Base-by-base conservation (phyloP, 1,140 invertebrate genomes). In the Metaphire vulgaris region DNA sequence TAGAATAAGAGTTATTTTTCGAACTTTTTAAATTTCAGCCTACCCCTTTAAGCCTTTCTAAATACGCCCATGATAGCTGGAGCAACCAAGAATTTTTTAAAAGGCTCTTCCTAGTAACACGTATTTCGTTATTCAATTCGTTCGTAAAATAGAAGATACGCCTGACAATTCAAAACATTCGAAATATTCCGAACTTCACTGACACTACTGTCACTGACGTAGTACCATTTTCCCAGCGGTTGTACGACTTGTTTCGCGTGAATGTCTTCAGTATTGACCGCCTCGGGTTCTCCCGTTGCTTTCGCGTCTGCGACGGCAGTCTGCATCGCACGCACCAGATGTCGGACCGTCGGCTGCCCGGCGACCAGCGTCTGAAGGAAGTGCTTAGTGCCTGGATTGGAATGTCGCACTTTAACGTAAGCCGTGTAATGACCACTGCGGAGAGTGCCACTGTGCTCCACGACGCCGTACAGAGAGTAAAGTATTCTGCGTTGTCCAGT, bases 81-180 rank as follows among this genome's bases (percentile, higher is more conserved):
- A n/a, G 41, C 21, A 56, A 56, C 41, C 21, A 21, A 56, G 21
- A 21, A 56, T 21, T 6, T 56, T 56, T 56, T 21, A 56, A 56
- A 56, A 21, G 21, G n/a, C n/a, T n/a, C n/a, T n/a, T 56, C 41
- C 41, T 56, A 56, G 41, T 21, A 21, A 12, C 41, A n/a, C n/a
- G n/a, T n/a, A n/a, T n/a, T 21, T 12, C 12, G n/a, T 79, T 74
- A 79, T 21, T 65, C n/a, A 67, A 87, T 74, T 41, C 86, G 67
- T 87, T 98, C 95, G 86, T 99, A 99, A 86, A 99, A 99, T n/a
- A 99, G 88, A 66, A 99, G 88, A 87, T 98, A 99, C 21, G 97
- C 96, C 87, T 98, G 92, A 64, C 91, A 91, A 78, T 89, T 88
- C n/a, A 96, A 87, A 65, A 98, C 95, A 72, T 89, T 88, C 0